Evolutionary conservation across 1,140 invertebrate genomes (phyloP).

Genomic region (Apis laboriosa): DNA sequence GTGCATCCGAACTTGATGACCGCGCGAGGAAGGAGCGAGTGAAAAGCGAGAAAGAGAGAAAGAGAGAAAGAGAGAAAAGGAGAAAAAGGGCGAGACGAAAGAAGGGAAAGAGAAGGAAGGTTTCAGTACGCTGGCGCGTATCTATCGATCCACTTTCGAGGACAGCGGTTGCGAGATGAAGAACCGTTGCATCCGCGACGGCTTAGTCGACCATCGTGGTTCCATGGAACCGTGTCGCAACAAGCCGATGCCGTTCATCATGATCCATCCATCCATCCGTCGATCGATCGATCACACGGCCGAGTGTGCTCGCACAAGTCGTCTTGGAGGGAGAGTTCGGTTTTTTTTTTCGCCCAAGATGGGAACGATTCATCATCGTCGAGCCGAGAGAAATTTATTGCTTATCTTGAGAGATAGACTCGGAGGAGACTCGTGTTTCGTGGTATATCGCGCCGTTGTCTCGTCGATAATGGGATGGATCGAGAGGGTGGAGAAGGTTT

Average conservation of each 20-base stretch:
- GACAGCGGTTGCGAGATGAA: slow-evolving; percentile 63
- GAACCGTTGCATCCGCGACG: slow-evolving; percentile 53
- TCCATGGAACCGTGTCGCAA: slow-evolving; percentile 41
- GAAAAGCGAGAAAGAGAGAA: not conserved
- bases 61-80: not conserved
- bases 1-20: slow-evolving; percentile 19
- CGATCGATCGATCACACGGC: not conserved
- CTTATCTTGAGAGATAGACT: not conserved
- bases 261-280: not conserved
- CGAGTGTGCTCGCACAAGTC: not conserved
- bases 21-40: not conserved
- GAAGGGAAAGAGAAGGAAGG: slow-evolving; percentile 32
- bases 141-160: slow-evolving; percentile 58
- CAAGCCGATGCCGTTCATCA: not conserved
- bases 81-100: not conserved
- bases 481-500: not conserved
- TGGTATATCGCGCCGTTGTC: not conserved
- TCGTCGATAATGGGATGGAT: not conserved
- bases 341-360: not conserved
- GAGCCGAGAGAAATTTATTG: slow-evolving; percentile 12
- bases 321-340: too few species aligned
- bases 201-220: slow-evolving; percentile 66
- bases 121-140: slow-evolving; percentile 63
- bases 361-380: slow-evolving; percentile 11
- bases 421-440: not conserved